Evolutionary conservation across 2,888 invertebrate species (phyloP), one percentile per base, ranked within the genome.

Genomic region (Helobdella robusta): DNA sequence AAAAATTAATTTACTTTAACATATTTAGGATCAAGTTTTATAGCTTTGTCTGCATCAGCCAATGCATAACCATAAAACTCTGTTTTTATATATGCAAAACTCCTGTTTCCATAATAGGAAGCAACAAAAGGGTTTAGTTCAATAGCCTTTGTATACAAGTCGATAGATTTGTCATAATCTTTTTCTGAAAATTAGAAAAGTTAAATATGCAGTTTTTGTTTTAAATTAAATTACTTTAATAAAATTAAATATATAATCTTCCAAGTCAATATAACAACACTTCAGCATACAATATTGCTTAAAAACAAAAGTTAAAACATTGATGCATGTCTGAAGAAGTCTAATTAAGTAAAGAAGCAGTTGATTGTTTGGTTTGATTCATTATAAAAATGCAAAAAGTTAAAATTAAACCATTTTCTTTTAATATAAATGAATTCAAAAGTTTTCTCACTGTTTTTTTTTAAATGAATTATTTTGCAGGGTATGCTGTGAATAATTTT

Each of bases 21-120:
- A 78, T 95, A 98, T 30, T 84, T 83, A 73, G 85, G 87, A 80
- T 98, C 94, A 70, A 91, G 79, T 79, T 89, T 88, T 66, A 98
- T 89, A 1, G 97, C 87, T 77, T 87, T 87, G 1, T 90, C 85
- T 1, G 97, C 97, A 84, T 99, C 98, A 48, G 82, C 83, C 65
- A 97, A 81, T 0, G 97, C 97, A 80, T 88, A 90, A 2, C 98
- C 98, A 80, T 91, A 97, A 79, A 88, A 89, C 81, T 99, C 98
- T 66, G 87, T 87, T 75, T 89, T 88, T 68, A 98, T 82, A 79
- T 95, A 91, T 25, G 95, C 89, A 82, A 97, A 87, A 82, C 95
- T 94, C 73, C 98, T 85, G 81, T 98, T 98, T 15, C 89, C 92
- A 82, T 86, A 94, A 77, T 89, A 92, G 65, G 91, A 87, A 23